These are phyloP conservation scores for Tarsius wallacei DNA, from an alignment of 2,797 vertebrate species.

Conservation along the genomic window DNA sequence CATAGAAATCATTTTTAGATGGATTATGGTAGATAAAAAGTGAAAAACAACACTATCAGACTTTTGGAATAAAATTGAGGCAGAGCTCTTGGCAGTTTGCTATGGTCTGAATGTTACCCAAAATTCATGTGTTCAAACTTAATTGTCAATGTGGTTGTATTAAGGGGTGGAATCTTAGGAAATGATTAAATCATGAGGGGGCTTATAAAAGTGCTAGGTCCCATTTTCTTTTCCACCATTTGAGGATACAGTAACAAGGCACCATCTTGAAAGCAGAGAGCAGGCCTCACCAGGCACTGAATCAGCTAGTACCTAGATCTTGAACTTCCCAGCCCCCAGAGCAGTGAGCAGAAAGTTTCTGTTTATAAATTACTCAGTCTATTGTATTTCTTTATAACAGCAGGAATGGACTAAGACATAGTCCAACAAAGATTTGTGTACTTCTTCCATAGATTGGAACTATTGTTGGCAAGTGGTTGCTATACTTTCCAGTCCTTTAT, in stretches of 20 bases:
- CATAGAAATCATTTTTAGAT: conserved; percentile 6
- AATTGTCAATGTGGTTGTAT: neutral
- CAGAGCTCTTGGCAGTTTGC: neutral
- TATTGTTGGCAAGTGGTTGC: neutral
- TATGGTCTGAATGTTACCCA: neutral
- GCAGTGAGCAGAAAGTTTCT: neutral
- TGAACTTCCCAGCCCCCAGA: neutral
- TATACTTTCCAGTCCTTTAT: neutral
- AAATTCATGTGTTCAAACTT: neutral
- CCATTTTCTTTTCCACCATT: neutral
- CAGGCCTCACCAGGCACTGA: neutral
- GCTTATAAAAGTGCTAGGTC: neutral
- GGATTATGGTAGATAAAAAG: neutral
- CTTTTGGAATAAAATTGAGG: neutral
- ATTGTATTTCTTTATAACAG: neutral
- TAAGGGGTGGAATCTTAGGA: neutral
- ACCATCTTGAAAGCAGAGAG: neutral
- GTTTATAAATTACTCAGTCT: neutral
- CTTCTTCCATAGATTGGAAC: neutral
- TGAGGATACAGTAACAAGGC: neutral
- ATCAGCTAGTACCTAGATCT: neutral
- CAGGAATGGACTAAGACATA: neutral
- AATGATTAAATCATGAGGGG: neutral
- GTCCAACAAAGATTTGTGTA: neutral
- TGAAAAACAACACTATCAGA: conserved; percentile 22